A percentile compares a stretch with the other conserved stretches of the same genome.
phyloP scores from a whole-genome alignment of 2,113 vertebrate species.

The Fregetta grallaria region DNA sequence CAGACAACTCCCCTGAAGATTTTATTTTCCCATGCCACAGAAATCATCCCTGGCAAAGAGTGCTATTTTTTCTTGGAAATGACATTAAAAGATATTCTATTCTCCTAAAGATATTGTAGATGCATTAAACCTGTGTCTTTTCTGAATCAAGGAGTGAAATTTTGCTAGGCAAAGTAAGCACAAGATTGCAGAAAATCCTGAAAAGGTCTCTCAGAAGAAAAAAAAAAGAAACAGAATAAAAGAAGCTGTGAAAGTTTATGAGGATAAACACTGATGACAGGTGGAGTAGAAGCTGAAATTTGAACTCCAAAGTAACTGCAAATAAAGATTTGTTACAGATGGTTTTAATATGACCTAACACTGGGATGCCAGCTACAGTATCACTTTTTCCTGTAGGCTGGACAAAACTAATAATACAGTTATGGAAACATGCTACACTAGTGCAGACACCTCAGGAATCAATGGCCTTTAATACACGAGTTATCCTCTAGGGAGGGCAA shows the following conservation, averaged over 20 bases:
- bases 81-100: background rate
- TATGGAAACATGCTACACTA: background rate
- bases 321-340: slow-evolving; percentile 75
- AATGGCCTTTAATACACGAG: background rate
- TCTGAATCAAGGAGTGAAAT: background rate
- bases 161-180: background rate
- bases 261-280: slow-evolving; percentile 75
- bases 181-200: slow-evolving; percentile 29
- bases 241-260: slow-evolving; percentile 55
- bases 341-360: slow-evolving; percentile 64
- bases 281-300: slow-evolving; percentile 72
- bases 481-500: background rate
- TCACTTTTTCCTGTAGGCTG: slow-evolving; percentile 52
- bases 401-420: slow-evolving; percentile 32
- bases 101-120: background rate
- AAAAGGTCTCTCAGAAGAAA: background rate
- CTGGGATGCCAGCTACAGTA: slow-evolving; percentile 35
- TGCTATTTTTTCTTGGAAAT: background rate
- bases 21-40: background rate
- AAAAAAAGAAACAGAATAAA: background rate
- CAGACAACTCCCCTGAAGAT: background rate
- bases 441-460: background rate
- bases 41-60: background rate
- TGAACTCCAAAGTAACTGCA: slow-evolving; percentile 74
- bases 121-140: background rate